Evolutionary conservation across 1,140 invertebrate species (phyloP).

Genomic region (Formica exsecta): DNA sequence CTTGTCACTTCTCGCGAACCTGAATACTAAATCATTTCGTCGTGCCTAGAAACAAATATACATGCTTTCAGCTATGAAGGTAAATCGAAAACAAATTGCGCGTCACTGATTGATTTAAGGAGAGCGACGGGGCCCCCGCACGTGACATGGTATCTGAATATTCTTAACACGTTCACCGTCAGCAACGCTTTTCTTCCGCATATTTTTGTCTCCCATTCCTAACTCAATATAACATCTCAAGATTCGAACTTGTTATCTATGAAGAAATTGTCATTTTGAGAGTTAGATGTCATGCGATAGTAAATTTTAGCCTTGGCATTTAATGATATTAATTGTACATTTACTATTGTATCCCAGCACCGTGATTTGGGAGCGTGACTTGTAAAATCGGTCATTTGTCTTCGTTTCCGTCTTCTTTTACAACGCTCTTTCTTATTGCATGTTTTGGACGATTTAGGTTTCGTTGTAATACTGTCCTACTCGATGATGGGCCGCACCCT

Average conservation of each 20-base stretch:
- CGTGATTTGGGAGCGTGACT: neutral
- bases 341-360: too few relatives aligned
- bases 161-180: neutral
- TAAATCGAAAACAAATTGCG: neutral
- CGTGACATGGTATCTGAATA: neutral
- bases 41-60: neutral
- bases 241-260: too few relatives aligned
- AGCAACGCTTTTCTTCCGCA: neutral
- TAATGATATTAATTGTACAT: too few relatives aligned
- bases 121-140: neutral
- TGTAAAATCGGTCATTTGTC: neutral
- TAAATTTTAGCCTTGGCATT: too few relatives aligned
- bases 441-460: slow-evolving; percentile 83
- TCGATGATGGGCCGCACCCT: slow-evolving; percentile 91
- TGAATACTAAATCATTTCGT: neutral
- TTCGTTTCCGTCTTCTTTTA: neutral
- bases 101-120: neutral
- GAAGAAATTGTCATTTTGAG: too few relatives aligned
- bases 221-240: too few relatives aligned
- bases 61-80: neutral
- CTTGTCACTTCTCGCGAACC: neutral
- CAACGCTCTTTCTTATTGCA: too few relatives aligned
- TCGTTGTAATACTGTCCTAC: slow-evolving; percentile 90
- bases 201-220: neutral
- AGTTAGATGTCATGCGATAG: too few relatives aligned